Evolutionary conservation across 2,113 vertebrate species (phyloP), one percentile per base, ranked within the genome.

Genomic region (Leptodactylus fuscus): DNA sequence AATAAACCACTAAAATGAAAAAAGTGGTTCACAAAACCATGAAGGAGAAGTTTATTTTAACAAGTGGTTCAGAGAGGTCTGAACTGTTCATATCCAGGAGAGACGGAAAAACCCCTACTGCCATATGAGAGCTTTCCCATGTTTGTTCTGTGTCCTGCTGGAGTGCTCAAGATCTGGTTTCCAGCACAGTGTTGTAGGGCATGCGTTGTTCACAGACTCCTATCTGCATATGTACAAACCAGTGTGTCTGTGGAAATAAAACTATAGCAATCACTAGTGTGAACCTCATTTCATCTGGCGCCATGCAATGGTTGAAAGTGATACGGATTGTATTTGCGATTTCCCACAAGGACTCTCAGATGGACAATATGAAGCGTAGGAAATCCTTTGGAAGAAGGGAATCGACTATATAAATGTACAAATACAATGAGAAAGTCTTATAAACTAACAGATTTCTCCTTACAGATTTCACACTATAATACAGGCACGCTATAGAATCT

Each of bases 21-120:
- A 53, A 85, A 82, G 13, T 81, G 51, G 76, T 81, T 88, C 82
- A 78, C 75, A 87, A 89, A 89, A 5, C 41, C 10, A 48, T 87
- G 65, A 4, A 69, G 58, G n/a, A 36, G 18, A 20, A 55, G 44
- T 55, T 76, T 36, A 20, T 85, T 92, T 88, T 81, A 87, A 82
- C 5, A 86, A 81, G 32, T 38, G 46, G 55, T 84, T 76, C 62
- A 41, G 11, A 70, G 20, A 29, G n/a, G 87, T 46, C 29, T 71
- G 53, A 8, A 0, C 60, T 0, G 62, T 78, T 89, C 18, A 44
- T 51, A 81, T 91, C 78, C 69, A 62, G 53, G 27, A 67, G 80
- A 58, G 13, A 20, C 87, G 77, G 69, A 41, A 29, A 46, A 20
- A 12, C 20, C 86, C 29, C 36, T 27, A 49, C 27, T 11, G 49